These are phyloP conservation scores for Thumatha senex DNA, from an alignment of 2,888 invertebrate species.

Conservation along the genomic window DNA sequence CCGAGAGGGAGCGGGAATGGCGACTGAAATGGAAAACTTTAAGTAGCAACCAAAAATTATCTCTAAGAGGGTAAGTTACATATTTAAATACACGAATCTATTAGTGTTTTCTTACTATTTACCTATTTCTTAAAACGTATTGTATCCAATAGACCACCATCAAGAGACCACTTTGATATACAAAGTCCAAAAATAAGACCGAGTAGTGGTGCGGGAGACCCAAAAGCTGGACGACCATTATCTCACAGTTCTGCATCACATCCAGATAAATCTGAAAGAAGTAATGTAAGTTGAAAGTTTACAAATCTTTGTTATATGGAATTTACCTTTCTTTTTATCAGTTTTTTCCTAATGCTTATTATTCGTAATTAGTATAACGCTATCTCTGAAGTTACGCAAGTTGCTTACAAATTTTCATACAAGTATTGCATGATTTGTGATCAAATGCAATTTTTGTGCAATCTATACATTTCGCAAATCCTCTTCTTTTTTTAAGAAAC, in stretches of 20 bases:
- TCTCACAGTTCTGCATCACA: background rate
- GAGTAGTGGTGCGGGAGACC: conserved; percentile 62
- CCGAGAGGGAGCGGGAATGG: conserved; percentile 56
- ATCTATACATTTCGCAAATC: too few relatives aligned
- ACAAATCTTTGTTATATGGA: too few relatives aligned
- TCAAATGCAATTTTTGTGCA: too few relatives aligned
- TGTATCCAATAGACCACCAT: conserved; percentile 20
- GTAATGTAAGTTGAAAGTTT: conserved; percentile 1
- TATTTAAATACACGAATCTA: background rate
- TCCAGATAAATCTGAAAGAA: background rate
- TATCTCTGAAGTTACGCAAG: too few relatives aligned
- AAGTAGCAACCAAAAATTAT: conserved; percentile 36
- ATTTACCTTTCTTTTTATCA: too few relatives aligned
- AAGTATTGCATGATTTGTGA: too few relatives aligned
- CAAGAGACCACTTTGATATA: conserved; percentile 35
- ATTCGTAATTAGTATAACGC: too few relatives aligned
- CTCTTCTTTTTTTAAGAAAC: conserved; percentile 1
- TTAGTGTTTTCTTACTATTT: background rate
- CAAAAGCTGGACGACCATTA: conserved; percentile 29
- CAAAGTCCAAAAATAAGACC: conserved; percentile 38
- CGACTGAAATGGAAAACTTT: conserved; percentile 45
- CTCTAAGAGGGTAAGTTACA: conserved; percentile 45
- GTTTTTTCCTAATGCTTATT: too few relatives aligned
- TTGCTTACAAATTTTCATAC: too few relatives aligned
- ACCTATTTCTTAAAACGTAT: background rate